Evolutionary conservation across 1,140 invertebrate species (phyloP).

Genomic region (Drosophila nigrodunni): DNA sequence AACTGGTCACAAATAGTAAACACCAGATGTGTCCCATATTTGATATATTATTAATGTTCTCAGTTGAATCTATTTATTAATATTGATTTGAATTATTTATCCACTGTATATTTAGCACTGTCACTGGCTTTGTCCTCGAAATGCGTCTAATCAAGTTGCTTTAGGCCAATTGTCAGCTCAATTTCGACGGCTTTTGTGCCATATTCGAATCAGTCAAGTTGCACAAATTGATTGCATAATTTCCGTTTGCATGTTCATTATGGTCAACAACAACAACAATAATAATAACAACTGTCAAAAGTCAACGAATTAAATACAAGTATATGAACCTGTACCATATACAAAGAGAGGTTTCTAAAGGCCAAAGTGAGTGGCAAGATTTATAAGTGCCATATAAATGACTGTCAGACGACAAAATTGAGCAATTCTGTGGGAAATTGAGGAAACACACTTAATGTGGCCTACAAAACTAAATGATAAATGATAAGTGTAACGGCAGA

Average conservation of each 20-base stretch:
- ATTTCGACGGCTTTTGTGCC: slow-evolving; percentile 47
- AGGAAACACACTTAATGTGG: slow-evolving; percentile 75
- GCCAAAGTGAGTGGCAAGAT: background rate
- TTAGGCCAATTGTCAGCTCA: slow-evolving; percentile 26
- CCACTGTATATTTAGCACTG: slow-evolving; percentile 3
- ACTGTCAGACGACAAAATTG: slow-evolving; percentile 32
- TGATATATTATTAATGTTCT: background rate
- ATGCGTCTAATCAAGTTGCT: slow-evolving; percentile 18
- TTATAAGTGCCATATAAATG: slow-evolving; percentile 28
- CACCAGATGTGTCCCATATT: slow-evolving; percentile 68
- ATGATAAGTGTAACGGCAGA: slow-evolving; percentile 59
- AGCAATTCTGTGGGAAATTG: slow-evolving; percentile 63
- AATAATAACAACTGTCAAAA: slow-evolving; percentile 39
- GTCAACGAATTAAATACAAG: slow-evolving; percentile 33
- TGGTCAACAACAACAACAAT: slow-evolving; percentile 37
- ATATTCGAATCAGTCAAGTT: slow-evolving; percentile 67
- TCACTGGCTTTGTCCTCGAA: slow-evolving; percentile 29
- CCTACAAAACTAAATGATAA: slow-evolving; percentile 70
- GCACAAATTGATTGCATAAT: slow-evolving; percentile 81
- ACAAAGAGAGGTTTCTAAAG: no score
- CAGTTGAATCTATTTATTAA: background rate
- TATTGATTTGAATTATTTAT: slow-evolving; percentile 3
- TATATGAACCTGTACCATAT: background rate
- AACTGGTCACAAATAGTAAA: slow-evolving; percentile 63
- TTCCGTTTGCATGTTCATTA: slow-evolving; percentile 79